Base-by-base conservation (phyloP, 2,888 invertebrate species). In the Cataglyphis altisquamis region DNA sequence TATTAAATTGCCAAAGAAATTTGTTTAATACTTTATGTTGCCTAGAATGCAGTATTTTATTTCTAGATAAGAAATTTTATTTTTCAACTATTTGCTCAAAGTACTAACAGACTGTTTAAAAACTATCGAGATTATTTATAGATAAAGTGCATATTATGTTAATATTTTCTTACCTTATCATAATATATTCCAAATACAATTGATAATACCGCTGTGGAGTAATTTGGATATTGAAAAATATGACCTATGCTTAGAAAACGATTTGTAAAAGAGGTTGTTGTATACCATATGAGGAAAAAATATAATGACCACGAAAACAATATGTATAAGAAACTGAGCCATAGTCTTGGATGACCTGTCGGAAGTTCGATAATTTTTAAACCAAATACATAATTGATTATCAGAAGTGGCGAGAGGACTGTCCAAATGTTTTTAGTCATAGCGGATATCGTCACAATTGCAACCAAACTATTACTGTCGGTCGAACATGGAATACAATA, bases 351-450 rank as follows among this genome's bases (percentile, higher is more conserved):
- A 9, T 48, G 5, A 48, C 32, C 21, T 39, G 4, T 3, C 0
- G 36, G 48, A 74, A 32, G 48, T 0, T 62, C 74, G 10, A 48
- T 4, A 45, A 63, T 74, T 74, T 3, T 62, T 74, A 63, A 45
- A 63, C 48, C 74, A 48, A 74, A 3, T 4, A 63, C 15, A n/a
- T 63, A 74, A 57, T 36, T 72, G 36, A 48, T 63, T 45, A 74
- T 48, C 0, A 74, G 1, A 1, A 74, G 48, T 10, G 74, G 63
- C 9, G 32, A 72, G 10, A 74, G 8, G 63, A 74, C 5, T 15
- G 9, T 63, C 12, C 21, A 21, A n/a, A 74, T 21, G 0, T n/a
- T 63, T 3, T 45, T 18, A 18, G 21, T 36, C 32, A 63, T 74
- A 9, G 0, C 10, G 21, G 3, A 4, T 32, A n/a, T 6, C 15